Percentiles rank a stretch among this genome's conserved stretches.
Evolutionary conservation across 2,113 vertebrate genomes (phyloP).

Genomic region (Myiopsitta monachus): DNA sequence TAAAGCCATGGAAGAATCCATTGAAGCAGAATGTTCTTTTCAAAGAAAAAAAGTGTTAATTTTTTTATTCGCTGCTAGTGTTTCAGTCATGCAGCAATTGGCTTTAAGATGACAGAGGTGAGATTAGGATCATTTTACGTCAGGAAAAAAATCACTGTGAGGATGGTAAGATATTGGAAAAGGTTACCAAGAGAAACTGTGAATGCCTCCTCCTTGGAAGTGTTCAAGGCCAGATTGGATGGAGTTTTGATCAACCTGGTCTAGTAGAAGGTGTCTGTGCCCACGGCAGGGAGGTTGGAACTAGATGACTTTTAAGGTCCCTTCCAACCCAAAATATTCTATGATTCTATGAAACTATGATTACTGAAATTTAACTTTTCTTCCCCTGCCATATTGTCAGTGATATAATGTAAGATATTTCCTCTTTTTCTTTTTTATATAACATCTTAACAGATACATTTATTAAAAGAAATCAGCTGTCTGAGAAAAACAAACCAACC

Average conservation of each 20-base stretch:
- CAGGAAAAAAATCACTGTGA: neutral
- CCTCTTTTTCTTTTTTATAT: neutral
- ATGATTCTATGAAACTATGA: neutral
- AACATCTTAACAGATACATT: neutral
- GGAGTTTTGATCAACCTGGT: neutral
- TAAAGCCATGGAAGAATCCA: neutral
- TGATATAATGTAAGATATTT: neutral
- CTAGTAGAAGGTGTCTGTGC: neutral
- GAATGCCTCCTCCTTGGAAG: neutral
- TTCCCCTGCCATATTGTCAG: fast-evolving
- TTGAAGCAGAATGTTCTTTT: neutral
- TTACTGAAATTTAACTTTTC: neutral
- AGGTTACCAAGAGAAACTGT: neutral
- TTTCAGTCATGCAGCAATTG: neutral
- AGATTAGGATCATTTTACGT: neutral
- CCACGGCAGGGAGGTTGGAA: neutral
- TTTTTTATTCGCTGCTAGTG: neutral
- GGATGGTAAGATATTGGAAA: neutral
- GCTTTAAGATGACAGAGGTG: neutral
- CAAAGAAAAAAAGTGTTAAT: neutral
- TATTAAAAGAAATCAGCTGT: neutral
- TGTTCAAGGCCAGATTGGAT: neutral
- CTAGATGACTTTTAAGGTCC: neutral
- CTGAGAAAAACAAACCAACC: neutral
- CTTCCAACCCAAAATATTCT: neutral